A percentile compares a stretch with the other conserved stretches of the same genome.
phyloP scores from a whole-genome alignment of 1,140 invertebrate genomes.

The Tetraneura akinire region DNA sequence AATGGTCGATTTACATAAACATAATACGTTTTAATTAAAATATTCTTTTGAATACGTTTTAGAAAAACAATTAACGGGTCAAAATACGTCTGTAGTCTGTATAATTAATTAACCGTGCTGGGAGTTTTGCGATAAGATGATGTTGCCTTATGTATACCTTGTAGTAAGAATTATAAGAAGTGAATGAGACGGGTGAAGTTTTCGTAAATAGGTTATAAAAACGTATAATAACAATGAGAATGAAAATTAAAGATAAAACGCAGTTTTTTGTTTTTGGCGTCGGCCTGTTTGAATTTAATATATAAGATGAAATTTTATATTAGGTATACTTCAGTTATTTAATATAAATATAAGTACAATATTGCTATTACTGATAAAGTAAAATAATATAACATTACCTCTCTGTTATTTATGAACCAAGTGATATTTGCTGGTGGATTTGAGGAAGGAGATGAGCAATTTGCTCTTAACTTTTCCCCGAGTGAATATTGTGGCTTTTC shows the following conservation, averaged over 20 bases:
- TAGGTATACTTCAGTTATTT: too few species aligned
- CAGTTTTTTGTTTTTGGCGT: neutral
- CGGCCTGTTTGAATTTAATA: too few species aligned
- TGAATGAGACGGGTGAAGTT: neutral
- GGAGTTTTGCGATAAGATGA: constrained; percentile 17
- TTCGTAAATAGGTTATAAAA: neutral
- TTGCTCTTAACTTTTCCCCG: constrained; percentile 72
- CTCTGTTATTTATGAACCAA: constrained; percentile 76
- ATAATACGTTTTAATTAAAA: constrained; percentile 49
- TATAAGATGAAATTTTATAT: neutral
- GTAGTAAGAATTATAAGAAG: neutral
- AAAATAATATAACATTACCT: constrained; percentile 63
- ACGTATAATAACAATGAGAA: neutral
- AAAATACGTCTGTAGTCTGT: constrained; percentile 14
- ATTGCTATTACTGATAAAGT: too few species aligned
- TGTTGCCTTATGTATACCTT: constrained; percentile 1
- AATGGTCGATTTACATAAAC: constrained; percentile 35
- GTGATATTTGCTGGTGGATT: constrained; percentile 79
- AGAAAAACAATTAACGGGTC: constrained; percentile 33
- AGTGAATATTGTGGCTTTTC: constrained; percentile 72
- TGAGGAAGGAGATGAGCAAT: constrained; percentile 74
- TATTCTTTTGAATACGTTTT: constrained; percentile 32
- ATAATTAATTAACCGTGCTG: constrained; percentile 35
- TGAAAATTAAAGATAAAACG: neutral
- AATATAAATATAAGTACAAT: too few species aligned